Evolutionary conservation across 2,797 vertebrate genomes (phyloP), one percentile per base, ranked within the genome.

Genomic region (Lutjanus campechanus): DNA sequence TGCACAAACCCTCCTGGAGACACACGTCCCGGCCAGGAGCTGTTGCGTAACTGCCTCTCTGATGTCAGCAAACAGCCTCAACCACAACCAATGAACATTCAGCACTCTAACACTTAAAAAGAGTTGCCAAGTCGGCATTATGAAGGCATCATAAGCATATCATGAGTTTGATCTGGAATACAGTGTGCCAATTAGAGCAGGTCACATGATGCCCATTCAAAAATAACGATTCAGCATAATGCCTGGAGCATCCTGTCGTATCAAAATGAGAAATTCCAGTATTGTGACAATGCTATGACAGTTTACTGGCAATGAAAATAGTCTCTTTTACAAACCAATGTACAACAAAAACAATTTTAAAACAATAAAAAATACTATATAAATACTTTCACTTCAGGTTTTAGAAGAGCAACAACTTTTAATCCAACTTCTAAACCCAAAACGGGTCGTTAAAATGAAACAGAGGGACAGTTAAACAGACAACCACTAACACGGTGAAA

Each of bases 31-130:
- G 75, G 73, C 72, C 80, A 53, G 58, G 15, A 79, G 69, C 78
- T 76, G 46, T 89, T 88, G 73, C 53, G 12, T 83, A 90, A 91
- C 68, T 5, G 1, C 40, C 59, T 43, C 49, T 76, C 69, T 76
- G 81, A 82, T 49, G 74, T 89, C 79, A 86, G 75, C 79, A 59
- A 83, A 72, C 36, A 66, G 64, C 40, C 65, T 49, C 7, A 1
- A 22, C 5, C 11, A 1, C 43, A 50, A 53, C 49, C 73, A 74
- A 77, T 69, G 22, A 64, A 40, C 53, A 50, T 5, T 11, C 55
- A 22, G 71, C 59, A 20, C 59, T 79, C 76, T 12, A 68, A 73
- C 76, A 8, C 60, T 44, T 58, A 16, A 5, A 5, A 44, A 15
- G 40, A 3, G 4, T 9, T 22, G 17, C n/a, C 15, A 20, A 40